phyloP scores from a whole-genome alignment of 2,113 vertebrate species.

The Pipa parva region DNA sequence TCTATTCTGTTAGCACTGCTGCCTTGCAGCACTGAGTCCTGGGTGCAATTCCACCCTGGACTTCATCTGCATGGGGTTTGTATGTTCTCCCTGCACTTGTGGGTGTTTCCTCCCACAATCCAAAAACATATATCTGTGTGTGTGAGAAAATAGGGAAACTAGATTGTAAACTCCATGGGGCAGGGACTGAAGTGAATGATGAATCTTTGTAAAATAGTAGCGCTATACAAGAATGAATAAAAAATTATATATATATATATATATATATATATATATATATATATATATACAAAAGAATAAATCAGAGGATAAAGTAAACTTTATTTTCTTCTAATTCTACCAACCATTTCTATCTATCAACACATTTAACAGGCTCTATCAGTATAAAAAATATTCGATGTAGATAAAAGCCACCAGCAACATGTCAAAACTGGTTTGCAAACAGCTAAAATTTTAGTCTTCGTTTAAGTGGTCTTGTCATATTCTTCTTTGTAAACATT shows the following conservation, averaged over 20 bases:
- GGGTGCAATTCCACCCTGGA: too few relatives aligned
- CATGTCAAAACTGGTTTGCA: constrained; percentile 29
- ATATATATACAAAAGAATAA: neutral
- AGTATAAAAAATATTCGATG: constrained; percentile 33
- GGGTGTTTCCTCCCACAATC: too few relatives aligned
- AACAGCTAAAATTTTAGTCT: constrained; percentile 14
- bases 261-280: neutral
- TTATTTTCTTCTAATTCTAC: neutral
- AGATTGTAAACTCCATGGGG: too few relatives aligned
- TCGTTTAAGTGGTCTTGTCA: constrained; percentile 16
- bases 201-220: too few relatives aligned
- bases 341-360: constrained; percentile 4
- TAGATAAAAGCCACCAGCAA: constrained; percentile 38
- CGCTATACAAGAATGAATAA: too few relatives aligned
- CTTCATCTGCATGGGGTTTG: too few relatives aligned
- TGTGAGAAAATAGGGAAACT: too few relatives aligned
- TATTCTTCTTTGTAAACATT: constrained; percentile 14
- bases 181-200: too few relatives aligned
- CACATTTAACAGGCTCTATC: constrained; percentile 7
- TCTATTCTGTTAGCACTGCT: neutral
- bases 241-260: too few relatives aligned
- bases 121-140: too few relatives aligned
- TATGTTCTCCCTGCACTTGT: too few relatives aligned
- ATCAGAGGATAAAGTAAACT: neutral
- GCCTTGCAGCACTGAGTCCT: too few relatives aligned